Conservation (phyloP, 2,888 invertebrate species). For the Ischnus inquisitorius region DNA sequence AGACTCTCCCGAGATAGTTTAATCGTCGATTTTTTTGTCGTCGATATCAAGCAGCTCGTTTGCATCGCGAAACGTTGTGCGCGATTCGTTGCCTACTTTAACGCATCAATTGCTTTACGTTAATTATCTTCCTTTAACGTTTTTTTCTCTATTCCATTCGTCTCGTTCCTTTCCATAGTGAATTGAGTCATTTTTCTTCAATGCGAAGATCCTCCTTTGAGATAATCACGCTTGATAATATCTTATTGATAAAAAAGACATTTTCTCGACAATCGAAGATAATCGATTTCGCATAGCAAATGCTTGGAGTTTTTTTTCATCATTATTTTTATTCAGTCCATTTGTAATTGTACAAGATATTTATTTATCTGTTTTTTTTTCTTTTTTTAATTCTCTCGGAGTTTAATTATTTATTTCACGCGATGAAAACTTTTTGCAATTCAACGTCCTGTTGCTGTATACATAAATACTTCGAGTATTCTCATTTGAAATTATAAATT, state of each 20-base stretch:
- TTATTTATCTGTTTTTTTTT: not conserved
- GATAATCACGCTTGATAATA: not conserved
- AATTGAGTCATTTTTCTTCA: not conserved
- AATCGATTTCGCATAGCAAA: not conserved
- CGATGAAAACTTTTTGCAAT: too few relatives aligned
- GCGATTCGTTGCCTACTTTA: not conserved
- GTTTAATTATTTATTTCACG: too few relatives aligned
- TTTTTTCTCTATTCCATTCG: not conserved
- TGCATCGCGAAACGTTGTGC: not conserved
- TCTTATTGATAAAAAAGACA: not conserved
- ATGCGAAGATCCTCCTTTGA: not conserved
- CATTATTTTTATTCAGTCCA: not conserved
- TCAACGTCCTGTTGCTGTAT: not conserved
- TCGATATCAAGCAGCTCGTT: conserved; percentile 6
- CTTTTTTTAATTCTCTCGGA: too few relatives aligned
- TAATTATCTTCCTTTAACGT: not conserved
- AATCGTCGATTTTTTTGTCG: conserved; percentile 9
- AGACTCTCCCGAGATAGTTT: conserved; percentile 4
- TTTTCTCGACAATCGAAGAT: not conserved
- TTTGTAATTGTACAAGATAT: not conserved
- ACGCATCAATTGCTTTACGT: not conserved
- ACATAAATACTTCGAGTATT: too few relatives aligned
- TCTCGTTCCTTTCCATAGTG: not conserved
- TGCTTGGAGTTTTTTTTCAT: not conserved
- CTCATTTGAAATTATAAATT: not conserved